Evolutionary conservation across 2,113 vertebrate genomes (phyloP), one percentile per base, ranked within the genome.

Genomic region (Brachypodius melanocephalos): DNA sequence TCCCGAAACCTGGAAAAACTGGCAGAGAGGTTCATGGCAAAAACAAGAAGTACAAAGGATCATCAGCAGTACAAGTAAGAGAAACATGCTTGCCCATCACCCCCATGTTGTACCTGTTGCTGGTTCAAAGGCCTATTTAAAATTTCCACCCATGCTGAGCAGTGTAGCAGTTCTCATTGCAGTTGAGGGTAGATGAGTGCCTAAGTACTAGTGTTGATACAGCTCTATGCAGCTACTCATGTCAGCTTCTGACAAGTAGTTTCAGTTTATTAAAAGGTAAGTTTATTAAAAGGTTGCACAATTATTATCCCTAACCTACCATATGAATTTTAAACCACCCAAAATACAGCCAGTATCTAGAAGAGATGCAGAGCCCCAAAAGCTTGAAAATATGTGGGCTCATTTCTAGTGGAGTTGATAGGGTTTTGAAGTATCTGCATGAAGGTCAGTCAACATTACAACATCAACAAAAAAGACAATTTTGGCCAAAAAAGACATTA

Each of bases 1-100:
- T 99, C 99, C 51, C 98, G 99, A 69, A 99, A 99, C 96, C 94
- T 99, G 88, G 99, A 99, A 97, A 99, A 99, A 85, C 95, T 99
- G 94, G 99, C 99, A 3, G 99, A 99, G 79, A 99, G 99, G 87
- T 99, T 99, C 97, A 99, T 99, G 99, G 99, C 99, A 26, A 99
- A 99, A 98, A 99, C 99, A 22, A 98, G 99, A 96, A 99, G 99
- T 97, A 99, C 99, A 40, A 99, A 99, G 92, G 99, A 99, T 85
- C 99, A 99, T 95, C 99, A 99, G 66, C 99, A 99, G 81, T 99
- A 99, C 97, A 99, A 99, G 99, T 99, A 95, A 98, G 98, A 88
- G 43, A 87, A 57, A 16, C 42, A 52, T 86, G 40, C 19, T 83
- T 83, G 46, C 8, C 10, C 13, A 17, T 85, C 0, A 0, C 3